Evolutionary conservation across 2,113 vertebrate species (phyloP).

Genomic region (Hypomesus transpacificus): DNA sequence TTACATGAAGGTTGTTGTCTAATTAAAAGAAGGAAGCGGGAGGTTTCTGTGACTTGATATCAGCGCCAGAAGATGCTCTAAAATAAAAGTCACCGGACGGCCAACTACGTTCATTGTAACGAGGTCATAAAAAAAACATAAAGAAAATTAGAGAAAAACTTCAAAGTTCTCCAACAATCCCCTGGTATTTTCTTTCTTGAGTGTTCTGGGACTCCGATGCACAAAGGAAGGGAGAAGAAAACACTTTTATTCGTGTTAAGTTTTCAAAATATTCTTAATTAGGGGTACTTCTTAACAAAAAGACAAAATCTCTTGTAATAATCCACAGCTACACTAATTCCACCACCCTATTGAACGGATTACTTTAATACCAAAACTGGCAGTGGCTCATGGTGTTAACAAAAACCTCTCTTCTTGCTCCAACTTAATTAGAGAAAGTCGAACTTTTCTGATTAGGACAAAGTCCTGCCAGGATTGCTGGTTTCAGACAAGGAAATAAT

Average conservation of each 20-base stretch:
- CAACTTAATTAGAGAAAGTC: conserved; percentile 49
- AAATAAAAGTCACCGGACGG: too few species aligned
- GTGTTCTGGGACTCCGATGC: not conserved
- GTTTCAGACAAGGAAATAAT: conserved; percentile 43
- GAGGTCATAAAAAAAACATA: too few species aligned
- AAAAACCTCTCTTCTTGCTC: conserved; percentile 45
- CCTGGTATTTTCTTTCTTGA: too few species aligned
- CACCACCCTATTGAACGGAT: conserved; percentile 12
- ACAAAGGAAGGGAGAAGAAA: not conserved
- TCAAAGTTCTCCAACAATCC: too few species aligned
- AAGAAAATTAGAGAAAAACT: too few species aligned
- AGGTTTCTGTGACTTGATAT: too few species aligned
- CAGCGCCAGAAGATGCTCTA: too few species aligned
- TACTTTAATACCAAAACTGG: conserved; percentile 34
- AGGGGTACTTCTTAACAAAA: conserved; percentile 7
- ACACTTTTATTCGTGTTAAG: not conserved
- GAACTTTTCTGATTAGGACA: conserved; percentile 52
- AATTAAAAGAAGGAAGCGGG: too few species aligned
- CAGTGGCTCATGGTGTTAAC: conserved; percentile 26
- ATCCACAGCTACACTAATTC: conserved; percentile 10
- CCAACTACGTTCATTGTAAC: too few species aligned
- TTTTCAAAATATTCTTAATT: conserved; percentile 12
- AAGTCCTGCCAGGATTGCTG: conserved; percentile 34
- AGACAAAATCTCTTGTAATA: conserved; percentile 13
- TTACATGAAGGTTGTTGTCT: too few species aligned